A percentile compares a stretch with the other conserved stretches of the same genome.
phyloP scores from a whole-genome alignment of 2,113 vertebrate genomes.

The Grantiella picta region DNA sequence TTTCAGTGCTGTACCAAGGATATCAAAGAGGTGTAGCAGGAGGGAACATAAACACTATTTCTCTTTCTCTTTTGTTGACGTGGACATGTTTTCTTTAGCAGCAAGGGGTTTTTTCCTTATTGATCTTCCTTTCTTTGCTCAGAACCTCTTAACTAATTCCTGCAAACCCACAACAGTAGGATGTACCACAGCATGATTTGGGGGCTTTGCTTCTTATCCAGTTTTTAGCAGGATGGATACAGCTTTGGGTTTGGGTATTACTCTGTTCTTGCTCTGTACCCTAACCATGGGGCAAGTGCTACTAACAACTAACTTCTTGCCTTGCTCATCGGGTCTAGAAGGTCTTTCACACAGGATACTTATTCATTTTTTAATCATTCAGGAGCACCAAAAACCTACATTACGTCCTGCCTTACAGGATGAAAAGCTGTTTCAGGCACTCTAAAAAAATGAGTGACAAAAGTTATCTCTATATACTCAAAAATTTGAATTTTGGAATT shows the following conservation, averaged over 20 bases:
- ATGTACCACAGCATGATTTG: not conserved
- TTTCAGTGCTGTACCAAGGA: not conserved
- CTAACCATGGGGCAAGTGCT: not conserved
- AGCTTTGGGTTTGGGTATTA: not conserved
- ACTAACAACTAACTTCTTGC: not conserved
- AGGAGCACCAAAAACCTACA: not conserved
- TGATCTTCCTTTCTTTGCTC: conserved; percentile 15
- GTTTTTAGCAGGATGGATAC: not conserved
- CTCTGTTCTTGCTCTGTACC: not conserved
- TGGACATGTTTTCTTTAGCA: not conserved
- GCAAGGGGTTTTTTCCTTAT: not conserved
- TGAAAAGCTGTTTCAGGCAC: not conserved
- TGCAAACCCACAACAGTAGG: not conserved
- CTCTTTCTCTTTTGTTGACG: not conserved
- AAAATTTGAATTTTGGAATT: not conserved
- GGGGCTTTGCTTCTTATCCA: not conserved
- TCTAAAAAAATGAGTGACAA: not conserved
- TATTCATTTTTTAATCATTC: not conserved
- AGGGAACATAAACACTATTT: not conserved
- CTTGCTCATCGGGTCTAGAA: not conserved
- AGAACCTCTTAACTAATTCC: not conserved
- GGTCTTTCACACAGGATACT: not conserved
- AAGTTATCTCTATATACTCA: not conserved
- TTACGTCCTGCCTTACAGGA: not conserved
- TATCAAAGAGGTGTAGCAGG: not conserved